A percentile compares a stretch with the other conserved stretches of the same genome.
Evolutionary conservation across 2,888 invertebrate species (phyloP).

Genomic region (Volucella zonaria): DNA sequence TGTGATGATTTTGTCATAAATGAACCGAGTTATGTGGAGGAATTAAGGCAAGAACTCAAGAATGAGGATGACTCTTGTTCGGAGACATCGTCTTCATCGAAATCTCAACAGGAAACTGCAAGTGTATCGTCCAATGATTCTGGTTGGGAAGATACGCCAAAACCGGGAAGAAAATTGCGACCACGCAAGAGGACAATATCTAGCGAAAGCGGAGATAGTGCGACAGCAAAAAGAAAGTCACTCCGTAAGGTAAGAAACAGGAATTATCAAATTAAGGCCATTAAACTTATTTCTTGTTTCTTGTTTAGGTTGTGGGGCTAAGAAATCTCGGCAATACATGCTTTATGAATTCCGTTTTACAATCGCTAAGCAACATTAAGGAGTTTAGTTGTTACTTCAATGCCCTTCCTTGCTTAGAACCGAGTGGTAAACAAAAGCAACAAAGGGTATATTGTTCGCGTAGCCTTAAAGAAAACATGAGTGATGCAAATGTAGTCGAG

Average conservation of each 20-base stretch:
- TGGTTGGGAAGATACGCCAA: constrained; percentile 76
- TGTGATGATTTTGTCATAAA: constrained; percentile 92
- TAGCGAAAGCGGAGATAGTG: constrained; percentile 75
- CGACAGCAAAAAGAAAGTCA: constrained; percentile 59
- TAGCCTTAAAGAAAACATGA: constrained; percentile 85
- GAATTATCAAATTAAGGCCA: neutral
- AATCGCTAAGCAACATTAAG: constrained; percentile 92
- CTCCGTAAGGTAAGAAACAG: constrained; percentile 54
- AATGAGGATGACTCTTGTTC: constrained; percentile 79
- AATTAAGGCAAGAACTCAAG: constrained; percentile 84
- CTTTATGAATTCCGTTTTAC: constrained; percentile 93
- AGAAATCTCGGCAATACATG: constrained; percentile 93
- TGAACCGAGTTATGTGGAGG: constrained; percentile 86
- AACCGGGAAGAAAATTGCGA: constrained; percentile 75
- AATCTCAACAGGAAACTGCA: constrained; percentile 76
- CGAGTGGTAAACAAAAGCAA: constrained; percentile 76
- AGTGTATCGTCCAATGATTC: constrained; percentile 77
- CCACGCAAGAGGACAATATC: constrained; percentile 77
- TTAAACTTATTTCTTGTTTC: neutral
- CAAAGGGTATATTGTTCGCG: constrained; percentile 85
- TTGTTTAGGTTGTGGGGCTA: constrained; percentile 85
- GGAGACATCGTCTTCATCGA: constrained; percentile 79
- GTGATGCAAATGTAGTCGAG: constrained; percentile 90
- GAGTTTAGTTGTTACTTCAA: constrained; percentile 92
- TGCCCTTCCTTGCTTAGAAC: constrained; percentile 89